Evolutionary conservation across 2,888 invertebrate genomes (phyloP).

Genomic region (Horisme vitalbata): DNA sequence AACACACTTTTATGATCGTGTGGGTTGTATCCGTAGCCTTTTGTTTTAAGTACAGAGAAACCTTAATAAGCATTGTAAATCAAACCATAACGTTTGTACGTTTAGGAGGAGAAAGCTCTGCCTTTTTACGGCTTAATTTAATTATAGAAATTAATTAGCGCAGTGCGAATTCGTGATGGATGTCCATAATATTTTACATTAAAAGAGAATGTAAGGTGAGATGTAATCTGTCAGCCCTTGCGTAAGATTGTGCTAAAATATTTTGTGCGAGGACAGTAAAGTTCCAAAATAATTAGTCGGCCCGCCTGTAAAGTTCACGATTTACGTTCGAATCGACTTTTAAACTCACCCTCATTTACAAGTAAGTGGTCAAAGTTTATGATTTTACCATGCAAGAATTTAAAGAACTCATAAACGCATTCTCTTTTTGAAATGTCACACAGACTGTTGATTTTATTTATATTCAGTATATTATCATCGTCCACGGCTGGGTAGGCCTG

Average conservation of each 20-base stretch:
- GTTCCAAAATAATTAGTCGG: slow-evolving; percentile 63
- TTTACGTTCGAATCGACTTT: slow-evolving; percentile 59
- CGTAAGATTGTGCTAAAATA: slow-evolving; percentile 53
- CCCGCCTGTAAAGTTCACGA: slow-evolving; percentile 61
- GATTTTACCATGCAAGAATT: not conserved
- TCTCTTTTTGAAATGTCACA: too few species aligned
- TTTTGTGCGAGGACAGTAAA: slow-evolving; percentile 70
- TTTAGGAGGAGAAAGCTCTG: slow-evolving; percentile 28
- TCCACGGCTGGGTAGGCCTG: too few species aligned
- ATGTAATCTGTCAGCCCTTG: slow-evolving; percentile 56
- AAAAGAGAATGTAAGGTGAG: slow-evolving; percentile 44
- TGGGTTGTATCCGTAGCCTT: slow-evolving; percentile 20
- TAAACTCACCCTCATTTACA: slow-evolving; percentile 61
- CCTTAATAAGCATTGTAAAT: slow-evolving; percentile 21
- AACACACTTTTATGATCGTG: slow-evolving; percentile 13
- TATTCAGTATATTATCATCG: too few species aligned
- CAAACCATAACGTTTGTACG: slow-evolving; percentile 19
- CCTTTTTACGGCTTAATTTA: slow-evolving; percentile 29
- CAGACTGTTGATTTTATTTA: too few species aligned
- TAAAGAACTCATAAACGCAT: too few species aligned
- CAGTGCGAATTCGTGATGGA: slow-evolving; percentile 27
- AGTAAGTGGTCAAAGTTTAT: slow-evolving; percentile 60
- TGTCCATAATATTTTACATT: slow-evolving; percentile 30
- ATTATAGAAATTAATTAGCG: slow-evolving; percentile 33
- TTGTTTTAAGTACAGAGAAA: slow-evolving; percentile 24